Conservation (phyloP, 2,888 invertebrate species). For the Philonicus albiceps region DNA sequence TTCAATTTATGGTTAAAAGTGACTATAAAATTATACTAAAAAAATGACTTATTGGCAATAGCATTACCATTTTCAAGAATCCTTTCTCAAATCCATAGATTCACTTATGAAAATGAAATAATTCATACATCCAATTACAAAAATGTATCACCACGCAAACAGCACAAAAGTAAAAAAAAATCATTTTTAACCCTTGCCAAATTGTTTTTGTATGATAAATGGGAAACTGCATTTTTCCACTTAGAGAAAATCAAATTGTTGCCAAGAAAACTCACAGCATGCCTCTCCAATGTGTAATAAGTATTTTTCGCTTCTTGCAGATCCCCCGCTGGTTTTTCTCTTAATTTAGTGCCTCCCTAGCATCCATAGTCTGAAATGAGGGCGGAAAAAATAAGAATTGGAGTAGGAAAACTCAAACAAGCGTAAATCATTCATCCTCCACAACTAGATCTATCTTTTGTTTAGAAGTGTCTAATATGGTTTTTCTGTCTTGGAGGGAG, state of each 20-base stretch:
- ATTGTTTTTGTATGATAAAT: conserved; percentile 20
- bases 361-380: background rate
- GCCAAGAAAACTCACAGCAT: conserved; percentile 23
- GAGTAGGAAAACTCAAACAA: background rate
- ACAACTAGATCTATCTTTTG: background rate
- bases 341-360: background rate
- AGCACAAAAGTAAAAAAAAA: background rate
- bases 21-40: background rate
- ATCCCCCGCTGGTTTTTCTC: background rate
- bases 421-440: background rate
- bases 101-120: background rate
- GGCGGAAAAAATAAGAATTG: background rate
- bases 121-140: background rate
- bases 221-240: conserved; percentile 26
- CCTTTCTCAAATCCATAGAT: background rate
- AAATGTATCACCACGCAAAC: background rate
- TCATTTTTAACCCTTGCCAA: background rate
- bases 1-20: background rate
- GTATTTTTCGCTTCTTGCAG: background rate
- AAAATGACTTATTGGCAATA: background rate
- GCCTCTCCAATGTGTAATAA: background rate
- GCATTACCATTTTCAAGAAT: background rate
- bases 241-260: background rate
- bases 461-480: background rate
- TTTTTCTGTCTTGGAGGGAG: background rate